A percentile compares a stretch with the other conserved stretches of the same genome.
These are phyloP conservation scores for Dynastes grantii DNA, from an alignment of 2,888 invertebrate genomes.

Conservation along the genomic window DNA sequence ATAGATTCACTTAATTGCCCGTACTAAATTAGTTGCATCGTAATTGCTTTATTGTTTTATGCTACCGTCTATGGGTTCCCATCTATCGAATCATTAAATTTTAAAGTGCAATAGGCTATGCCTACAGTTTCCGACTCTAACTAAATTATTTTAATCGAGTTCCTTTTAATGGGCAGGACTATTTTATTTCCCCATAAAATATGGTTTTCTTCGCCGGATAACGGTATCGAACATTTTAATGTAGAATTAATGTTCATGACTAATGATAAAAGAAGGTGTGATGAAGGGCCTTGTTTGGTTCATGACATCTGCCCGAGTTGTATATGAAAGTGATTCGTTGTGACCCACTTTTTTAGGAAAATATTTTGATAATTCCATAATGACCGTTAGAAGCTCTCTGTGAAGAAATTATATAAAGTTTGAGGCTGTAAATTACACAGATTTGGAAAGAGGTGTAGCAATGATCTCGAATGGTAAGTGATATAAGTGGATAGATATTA, in stretches of 20 bases:
- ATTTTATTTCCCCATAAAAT: constrained; percentile 24
- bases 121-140: neutral
- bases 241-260: constrained; percentile 38
- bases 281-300: constrained; percentile 35
- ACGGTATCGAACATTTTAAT: constrained; percentile 36
- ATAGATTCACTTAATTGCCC: neutral
- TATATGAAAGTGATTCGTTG: constrained; percentile 21
- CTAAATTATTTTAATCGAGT: constrained; percentile 38
- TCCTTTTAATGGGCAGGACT: constrained; percentile 15
- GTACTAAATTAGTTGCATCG: constrained; percentile 24
- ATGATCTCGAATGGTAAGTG: too few relatives aligned
- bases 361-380: constrained; percentile 25
- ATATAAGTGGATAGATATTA: too few relatives aligned
- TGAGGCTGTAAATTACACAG: too few relatives aligned
- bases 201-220: constrained; percentile 12
- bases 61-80: constrained; percentile 9
- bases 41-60: constrained; percentile 34
- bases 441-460: too few relatives aligned
- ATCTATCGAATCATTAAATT: constrained; percentile 31
- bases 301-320: constrained; percentile 38
- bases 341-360: constrained; percentile 24
- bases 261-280: constrained; percentile 41
- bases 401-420: too few relatives aligned
- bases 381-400: neutral
- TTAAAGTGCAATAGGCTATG: constrained; percentile 11